These are phyloP conservation scores for Leucoraja erinaceus DNA, from an alignment of 2,113 vertebrate genomes.

Conservation along the genomic window DNA sequence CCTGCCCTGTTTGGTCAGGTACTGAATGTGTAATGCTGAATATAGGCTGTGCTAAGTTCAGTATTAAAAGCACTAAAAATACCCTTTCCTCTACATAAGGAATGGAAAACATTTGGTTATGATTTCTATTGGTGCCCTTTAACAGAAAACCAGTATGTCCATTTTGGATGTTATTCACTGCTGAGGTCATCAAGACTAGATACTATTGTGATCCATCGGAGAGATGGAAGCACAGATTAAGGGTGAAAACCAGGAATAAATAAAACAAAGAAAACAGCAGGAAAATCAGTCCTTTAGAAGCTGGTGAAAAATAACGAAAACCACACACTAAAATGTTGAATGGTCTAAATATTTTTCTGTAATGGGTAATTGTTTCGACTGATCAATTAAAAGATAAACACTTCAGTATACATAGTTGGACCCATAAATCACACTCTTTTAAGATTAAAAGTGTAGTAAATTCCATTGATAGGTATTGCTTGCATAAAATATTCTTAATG, in stretches of 20 bases:
- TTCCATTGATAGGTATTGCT: background rate
- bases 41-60: background rate
- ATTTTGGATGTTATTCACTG: background rate
- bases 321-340: background rate
- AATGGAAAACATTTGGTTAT: background rate
- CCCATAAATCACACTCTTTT: background rate
- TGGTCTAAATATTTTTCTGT: background rate
- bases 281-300: background rate
- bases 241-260: background rate
- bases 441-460: constrained; percentile 3
- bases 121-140: background rate
- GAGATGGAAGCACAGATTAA: background rate
- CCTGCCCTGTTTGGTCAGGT: background rate
- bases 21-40: background rate
- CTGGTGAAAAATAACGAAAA: background rate
- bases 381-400: background rate
- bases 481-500: background rate
- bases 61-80: constrained; percentile 1
- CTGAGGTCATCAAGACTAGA: background rate
- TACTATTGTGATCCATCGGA: background rate
- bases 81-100: background rate
- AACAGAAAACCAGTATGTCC: background rate
- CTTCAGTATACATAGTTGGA: background rate
- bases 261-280: background rate
- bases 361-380: background rate